Evolutionary conservation across 2,113 vertebrate species (phyloP).

Genomic region (Cebidichthys violaceus): DNA sequence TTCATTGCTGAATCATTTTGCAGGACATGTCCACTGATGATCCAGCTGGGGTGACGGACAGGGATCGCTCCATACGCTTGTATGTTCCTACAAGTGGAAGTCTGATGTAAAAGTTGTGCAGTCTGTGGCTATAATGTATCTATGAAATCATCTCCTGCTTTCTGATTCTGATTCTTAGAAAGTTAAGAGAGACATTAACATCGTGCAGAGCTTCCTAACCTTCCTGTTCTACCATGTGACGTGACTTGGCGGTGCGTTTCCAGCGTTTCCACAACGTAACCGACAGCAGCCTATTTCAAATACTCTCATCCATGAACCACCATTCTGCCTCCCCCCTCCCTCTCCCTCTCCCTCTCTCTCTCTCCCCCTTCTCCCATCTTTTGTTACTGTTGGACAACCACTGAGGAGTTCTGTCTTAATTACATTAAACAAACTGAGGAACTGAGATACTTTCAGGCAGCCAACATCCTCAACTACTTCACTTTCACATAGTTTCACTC

Average conservation of each 20-base stretch:
- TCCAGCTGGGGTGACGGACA: too few species aligned
- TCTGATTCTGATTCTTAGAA: neutral
- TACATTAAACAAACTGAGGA: slow-evolving; percentile 54
- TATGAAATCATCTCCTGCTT: neutral
- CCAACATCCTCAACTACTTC: slow-evolving; percentile 40
- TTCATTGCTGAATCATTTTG: neutral
- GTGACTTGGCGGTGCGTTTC: too few species aligned
- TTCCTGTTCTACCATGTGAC: too few species aligned
- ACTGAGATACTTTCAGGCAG: slow-evolving; percentile 23
- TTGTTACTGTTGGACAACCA: slow-evolving; percentile 40
- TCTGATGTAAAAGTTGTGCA: neutral
- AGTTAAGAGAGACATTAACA: too few species aligned
- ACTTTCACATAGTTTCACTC: slow-evolving; percentile 24
- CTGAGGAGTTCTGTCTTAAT: slow-evolving; percentile 35
- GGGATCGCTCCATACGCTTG: too few species aligned
- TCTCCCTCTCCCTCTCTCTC: neutral
- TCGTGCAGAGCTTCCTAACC: too few species aligned
- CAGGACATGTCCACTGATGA: neutral
- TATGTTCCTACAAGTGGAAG: neutral
- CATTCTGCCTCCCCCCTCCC: too few species aligned
- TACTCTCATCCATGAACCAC: too few species aligned
- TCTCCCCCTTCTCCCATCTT: neutral
- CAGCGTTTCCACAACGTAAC: too few species aligned
- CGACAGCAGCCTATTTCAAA: too few species aligned
- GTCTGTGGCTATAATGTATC: neutral